phyloP scores from a whole-genome alignment of 2,888 invertebrate genomes.

The Caenorhabditis becei region DNA sequence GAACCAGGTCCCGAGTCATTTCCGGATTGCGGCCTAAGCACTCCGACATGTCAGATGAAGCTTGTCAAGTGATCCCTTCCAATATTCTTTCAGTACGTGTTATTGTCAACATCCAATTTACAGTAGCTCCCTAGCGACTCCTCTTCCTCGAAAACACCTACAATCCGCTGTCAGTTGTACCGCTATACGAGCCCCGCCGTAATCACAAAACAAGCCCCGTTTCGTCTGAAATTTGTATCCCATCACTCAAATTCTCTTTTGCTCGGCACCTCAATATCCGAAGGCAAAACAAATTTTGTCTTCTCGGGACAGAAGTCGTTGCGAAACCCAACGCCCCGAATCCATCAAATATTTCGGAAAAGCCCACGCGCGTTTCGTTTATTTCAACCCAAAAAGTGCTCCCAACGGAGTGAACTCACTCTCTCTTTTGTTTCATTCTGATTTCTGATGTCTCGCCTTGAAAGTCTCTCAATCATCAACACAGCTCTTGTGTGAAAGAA shows the following conservation, averaged over 20 bases:
- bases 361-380: no score
- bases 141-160: not conserved
- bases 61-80: no score
- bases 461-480: not conserved
- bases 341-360: no score
- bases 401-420: constrained; percentile 53
- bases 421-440: constrained; percentile 23
- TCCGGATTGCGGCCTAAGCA: no score
- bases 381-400: constrained; percentile 31
- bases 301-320: no score
- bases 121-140: no score
- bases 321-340: no score
- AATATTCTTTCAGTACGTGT: no score
- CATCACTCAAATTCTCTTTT: not conserved
- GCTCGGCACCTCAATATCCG: not conserved
- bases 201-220: not conserved
- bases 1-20: no score
- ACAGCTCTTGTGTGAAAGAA: no score
- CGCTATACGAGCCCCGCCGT: not conserved
- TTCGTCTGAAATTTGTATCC: not conserved
- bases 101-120: no score
- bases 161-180: not conserved
- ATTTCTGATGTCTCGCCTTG: constrained; percentile 19
- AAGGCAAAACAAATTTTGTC: not conserved
- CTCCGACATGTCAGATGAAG: no score